A percentile compares a stretch with the other conserved stretches of the same genome.
These are phyloP conservation scores for Edolisoma coerulescens DNA, from an alignment of 2,113 vertebrate species.

Conservation along the genomic window DNA sequence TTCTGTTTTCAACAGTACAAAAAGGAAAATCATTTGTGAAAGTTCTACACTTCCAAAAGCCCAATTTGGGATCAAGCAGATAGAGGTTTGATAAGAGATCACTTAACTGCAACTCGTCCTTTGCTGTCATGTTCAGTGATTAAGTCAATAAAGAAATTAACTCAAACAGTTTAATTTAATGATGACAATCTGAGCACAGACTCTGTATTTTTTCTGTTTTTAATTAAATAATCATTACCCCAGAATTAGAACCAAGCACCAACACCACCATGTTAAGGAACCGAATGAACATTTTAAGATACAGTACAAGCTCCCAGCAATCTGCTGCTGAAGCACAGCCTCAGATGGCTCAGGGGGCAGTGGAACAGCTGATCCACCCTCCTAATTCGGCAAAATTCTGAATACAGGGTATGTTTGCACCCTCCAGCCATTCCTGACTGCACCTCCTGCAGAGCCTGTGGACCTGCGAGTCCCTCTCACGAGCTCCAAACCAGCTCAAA, in stretches of 20 bases:
- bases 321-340: neutral
- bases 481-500: neutral
- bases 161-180: neutral
- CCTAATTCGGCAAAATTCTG: neutral
- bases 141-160: neutral
- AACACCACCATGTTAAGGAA: neutral
- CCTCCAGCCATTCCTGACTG: neutral
- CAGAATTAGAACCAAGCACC: neutral
- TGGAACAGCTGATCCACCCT: neutral
- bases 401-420: neutral
- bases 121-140: neutral
- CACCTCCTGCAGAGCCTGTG: neutral
- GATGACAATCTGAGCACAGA: neutral
- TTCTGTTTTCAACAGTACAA: neutral
- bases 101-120: neutral
- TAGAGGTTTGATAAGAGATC: neutral
- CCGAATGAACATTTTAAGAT: neutral
- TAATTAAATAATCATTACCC: neutral
- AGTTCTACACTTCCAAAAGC: neutral
- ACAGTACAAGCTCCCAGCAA: neutral
- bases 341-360: neutral
- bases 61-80: neutral
- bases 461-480: neutral
- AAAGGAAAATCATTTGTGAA: neutral
- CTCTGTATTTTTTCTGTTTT: neutral